These are phyloP conservation scores for Cephus pulcher DNA, from an alignment of 2,888 invertebrate genomes.

Conservation along the genomic window DNA sequence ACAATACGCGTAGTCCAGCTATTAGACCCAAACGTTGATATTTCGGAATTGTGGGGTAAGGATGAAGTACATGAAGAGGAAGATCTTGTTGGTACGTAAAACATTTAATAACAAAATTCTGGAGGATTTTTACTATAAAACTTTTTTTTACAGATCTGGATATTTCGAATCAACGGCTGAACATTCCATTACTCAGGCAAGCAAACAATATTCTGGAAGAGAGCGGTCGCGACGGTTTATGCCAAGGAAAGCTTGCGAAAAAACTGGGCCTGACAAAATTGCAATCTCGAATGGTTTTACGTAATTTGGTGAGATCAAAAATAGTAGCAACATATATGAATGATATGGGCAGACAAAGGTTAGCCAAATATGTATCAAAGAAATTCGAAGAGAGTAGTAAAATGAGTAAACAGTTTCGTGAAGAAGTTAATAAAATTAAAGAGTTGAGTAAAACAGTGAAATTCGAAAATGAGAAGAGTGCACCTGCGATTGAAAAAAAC, in stretches of 20 bases:
- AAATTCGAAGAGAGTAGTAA: constrained; percentile 54
- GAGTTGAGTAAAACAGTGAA: constrained; percentile 43
- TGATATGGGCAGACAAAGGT: constrained; percentile 71
- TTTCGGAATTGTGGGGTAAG: constrained; percentile 68
- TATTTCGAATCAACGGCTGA: constrained; percentile 47
- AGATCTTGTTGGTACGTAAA: constrained; percentile 47
- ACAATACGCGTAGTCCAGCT: constrained; percentile 69
- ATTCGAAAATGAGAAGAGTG: constrained; percentile 17
- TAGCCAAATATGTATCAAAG: constrained; percentile 65
- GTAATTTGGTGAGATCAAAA: constrained; percentile 65
- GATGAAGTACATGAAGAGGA: constrained; percentile 67
- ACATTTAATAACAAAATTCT: background rate
- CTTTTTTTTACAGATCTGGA: constrained; percentile 42
- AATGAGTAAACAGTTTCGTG: constrained; percentile 53
- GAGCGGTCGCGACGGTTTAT: constrained; percentile 69
- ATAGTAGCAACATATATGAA: constrained; percentile 69
- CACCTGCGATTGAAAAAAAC: background rate
- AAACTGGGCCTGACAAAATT: constrained; percentile 66
- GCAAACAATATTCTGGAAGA: constrained; percentile 68
- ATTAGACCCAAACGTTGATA: constrained; percentile 70
- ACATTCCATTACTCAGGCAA: constrained; percentile 65
- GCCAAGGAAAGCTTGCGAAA: constrained; percentile 64
- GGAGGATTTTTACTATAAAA: background rate
- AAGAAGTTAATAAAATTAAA: constrained; percentile 58
- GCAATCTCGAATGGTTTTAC: constrained; percentile 67